Percentiles rank a stretch among this genome's conserved stretches.
These are phyloP conservation scores for Pluvianellus socialis DNA, from an alignment of 2,113 vertebrate genomes.

Conservation along the genomic window DNA sequence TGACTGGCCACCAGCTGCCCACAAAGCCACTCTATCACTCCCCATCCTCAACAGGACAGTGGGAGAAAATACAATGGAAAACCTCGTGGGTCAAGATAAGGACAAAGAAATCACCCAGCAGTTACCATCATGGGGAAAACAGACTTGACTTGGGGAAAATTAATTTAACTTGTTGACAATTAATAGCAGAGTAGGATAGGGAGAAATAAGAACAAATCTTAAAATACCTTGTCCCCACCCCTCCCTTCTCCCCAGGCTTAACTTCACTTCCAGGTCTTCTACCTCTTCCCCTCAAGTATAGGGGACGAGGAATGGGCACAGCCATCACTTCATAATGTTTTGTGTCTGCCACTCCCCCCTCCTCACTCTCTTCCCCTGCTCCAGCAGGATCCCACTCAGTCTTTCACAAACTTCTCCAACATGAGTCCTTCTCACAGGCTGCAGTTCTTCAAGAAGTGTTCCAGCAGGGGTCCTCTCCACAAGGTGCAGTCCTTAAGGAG, in stretches of 20 bases:
- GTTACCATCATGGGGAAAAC: not conserved
- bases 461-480: not conserved
- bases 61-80: not conserved
- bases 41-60: not conserved
- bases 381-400: not conserved
- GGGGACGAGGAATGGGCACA: accelerated
- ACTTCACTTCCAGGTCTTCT: not conserved
- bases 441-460: not conserved
- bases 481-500: not conserved
- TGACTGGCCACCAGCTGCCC: not conserved
- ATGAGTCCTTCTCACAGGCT: not conserved
- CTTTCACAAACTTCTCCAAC: not conserved
- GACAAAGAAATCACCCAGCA: not conserved
- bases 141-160: not conserved
- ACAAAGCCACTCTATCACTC: not conserved
- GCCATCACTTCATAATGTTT: not conserved
- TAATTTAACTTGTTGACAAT: not conserved
- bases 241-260: not conserved
- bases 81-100: not conserved
- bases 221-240: not conserved
- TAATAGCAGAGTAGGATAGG: not conserved
- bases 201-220: not conserved
- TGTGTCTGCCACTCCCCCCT: accelerated
- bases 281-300: not conserved
- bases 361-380: not conserved